Conservation (phyloP, 2,888 invertebrate genomes). For the Syritta pipiens region DNA sequence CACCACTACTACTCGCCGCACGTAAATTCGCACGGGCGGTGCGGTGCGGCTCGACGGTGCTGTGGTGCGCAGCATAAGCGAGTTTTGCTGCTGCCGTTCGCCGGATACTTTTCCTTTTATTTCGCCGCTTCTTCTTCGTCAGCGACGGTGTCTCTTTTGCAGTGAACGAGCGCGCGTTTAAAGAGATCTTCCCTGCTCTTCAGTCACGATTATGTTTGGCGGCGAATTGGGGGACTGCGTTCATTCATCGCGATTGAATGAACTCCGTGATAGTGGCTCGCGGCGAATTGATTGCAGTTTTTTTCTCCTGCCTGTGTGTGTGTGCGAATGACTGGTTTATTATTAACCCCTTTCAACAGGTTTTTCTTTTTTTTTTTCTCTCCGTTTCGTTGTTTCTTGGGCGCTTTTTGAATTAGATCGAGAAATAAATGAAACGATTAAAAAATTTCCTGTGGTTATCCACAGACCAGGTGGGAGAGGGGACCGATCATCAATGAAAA, state of each 20-base stretch:
- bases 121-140: slow-evolving; percentile 36
- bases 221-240: slow-evolving; percentile 20
- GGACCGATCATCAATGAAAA: slow-evolving; percentile 60
- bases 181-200: slow-evolving; percentile 25
- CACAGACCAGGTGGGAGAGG: neutral
- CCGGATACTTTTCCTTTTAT: slow-evolving; percentile 64
- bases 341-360: slow-evolving; percentile 62
- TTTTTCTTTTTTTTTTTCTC: slow-evolving; percentile 44
- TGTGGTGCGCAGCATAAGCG: slow-evolving; percentile 58
- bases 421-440: slow-evolving; percentile 29
- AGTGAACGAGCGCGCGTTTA: slow-evolving; percentile 3
- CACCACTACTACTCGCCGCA: slow-evolving; percentile 15
- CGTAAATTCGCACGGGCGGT: slow-evolving; percentile 55
- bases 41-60: neutral
- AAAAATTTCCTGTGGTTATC: slow-evolving; percentile 23
- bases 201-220: no score
- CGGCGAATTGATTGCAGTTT: neutral
- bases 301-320: neutral
- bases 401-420: slow-evolving; percentile 49
- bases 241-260: slow-evolving; percentile 24
- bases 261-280: neutral
- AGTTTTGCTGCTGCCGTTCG: slow-evolving; percentile 41
- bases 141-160: neutral
- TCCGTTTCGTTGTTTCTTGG: slow-evolving; percentile 14
- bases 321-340: slow-evolving; percentile 35